Evolutionary conservation across 2,888 invertebrate genomes (phyloP).

Genomic region (Sesamia inferens): DNA sequence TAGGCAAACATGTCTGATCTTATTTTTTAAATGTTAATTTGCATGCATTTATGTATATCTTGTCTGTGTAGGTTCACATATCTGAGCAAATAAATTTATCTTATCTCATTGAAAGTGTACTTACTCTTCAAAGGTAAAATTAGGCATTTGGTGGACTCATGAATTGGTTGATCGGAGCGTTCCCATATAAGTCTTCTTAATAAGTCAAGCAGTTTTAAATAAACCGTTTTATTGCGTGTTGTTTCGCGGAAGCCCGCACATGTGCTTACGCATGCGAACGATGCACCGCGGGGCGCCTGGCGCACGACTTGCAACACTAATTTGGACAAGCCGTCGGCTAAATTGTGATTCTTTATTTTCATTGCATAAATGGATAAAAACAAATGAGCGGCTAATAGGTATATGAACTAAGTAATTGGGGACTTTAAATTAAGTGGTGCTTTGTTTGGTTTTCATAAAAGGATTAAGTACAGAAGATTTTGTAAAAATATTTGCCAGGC

Average conservation of each 20-base stretch:
- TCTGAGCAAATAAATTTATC: too few relatives aligned
- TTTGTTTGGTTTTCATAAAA: slow-evolving; percentile 24
- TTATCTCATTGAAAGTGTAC: too few relatives aligned
- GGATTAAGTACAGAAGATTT: neutral
- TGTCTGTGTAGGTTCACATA: too few relatives aligned
- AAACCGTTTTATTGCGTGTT: slow-evolving; percentile 65
- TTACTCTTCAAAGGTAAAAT: slow-evolving; percentile 1
- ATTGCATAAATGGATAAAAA: slow-evolving; percentile 42
- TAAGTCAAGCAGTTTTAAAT: slow-evolving; percentile 71
- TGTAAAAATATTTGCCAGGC: slow-evolving; percentile 9
- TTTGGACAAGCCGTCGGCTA: slow-evolving; percentile 56
- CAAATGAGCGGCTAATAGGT: slow-evolving; percentile 46
- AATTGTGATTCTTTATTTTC: slow-evolving; percentile 47
- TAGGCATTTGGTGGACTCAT: slow-evolving; percentile 2
- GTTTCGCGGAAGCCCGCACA: slow-evolving; percentile 75
- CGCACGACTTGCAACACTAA: slow-evolving; percentile 56
- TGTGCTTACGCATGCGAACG: slow-evolving; percentile 55
- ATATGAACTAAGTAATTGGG: slow-evolving; percentile 35
- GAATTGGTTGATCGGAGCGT: slow-evolving; percentile 1
- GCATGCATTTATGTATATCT: too few relatives aligned
- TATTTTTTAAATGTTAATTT: too few relatives aligned
- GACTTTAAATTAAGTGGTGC: slow-evolving; percentile 40
- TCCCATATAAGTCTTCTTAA: slow-evolving; percentile 41
- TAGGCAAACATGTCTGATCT: too few relatives aligned
- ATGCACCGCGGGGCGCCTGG: slow-evolving; percentile 51